Base-by-base conservation (phyloP, 2,888 invertebrate species). In the Drosophila pullipes region DNA sequence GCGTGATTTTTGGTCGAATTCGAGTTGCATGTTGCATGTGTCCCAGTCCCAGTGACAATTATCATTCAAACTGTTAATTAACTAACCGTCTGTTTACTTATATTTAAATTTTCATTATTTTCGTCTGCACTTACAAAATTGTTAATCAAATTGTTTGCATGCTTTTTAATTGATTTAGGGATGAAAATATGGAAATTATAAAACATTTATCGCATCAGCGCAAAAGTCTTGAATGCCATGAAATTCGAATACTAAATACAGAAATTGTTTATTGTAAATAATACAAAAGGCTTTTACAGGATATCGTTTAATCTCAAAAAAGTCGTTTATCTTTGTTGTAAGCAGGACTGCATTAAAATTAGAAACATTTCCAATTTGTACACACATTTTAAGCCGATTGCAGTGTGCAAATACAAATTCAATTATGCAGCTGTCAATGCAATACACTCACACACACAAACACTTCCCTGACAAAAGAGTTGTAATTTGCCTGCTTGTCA, bases 31-130 rank as follows among this genome's bases (percentile, higher is more conserved):
- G 13, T 39, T 22, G 33, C 25, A 37, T 33, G 52, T 16, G 18
- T 13, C 35, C 47, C 28, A 30, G 11, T 4, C 33, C 33, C 61
- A 50, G 18, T 28, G 28, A 69, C 61, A 86, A 82, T 82, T 82
- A 87, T 85, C 87, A 87, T 87, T 85, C 87, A 85, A 76, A 78
- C 76, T 80, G 80, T 87, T 82, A 87, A 87, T 85, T 85, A 83
- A 85, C 85, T 85, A 79, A 84, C 83, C 69, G 66, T 49, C 67
- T 79, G 69, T 69, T 72, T 78, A 74, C 80, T 70, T 76, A 70
- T 74, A 63, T 85, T 67, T 78, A 69, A 78, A 71, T 84, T 85
- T 77, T 80, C 82, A 85, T 85, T 83, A 80, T 76, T 71, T 70
- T 74, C 28, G 81, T 73, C 74, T 76, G 69, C 35, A 37, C 22